These are phyloP conservation scores for Oncorhynchus nerka DNA, from an alignment of 2,113 vertebrate species.

Conservation along the genomic window DNA sequence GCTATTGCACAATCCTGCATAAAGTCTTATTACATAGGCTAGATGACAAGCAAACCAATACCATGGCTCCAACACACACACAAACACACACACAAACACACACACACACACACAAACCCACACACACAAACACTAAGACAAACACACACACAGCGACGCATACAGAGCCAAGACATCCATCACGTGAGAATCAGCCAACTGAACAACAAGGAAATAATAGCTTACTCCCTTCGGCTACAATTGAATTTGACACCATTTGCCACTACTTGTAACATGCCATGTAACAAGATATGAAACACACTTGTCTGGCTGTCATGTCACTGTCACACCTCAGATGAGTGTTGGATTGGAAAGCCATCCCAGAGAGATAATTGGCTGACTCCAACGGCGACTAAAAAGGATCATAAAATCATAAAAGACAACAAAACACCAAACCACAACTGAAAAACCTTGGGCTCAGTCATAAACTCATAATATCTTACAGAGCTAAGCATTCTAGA, in stretches of 20 bases:
- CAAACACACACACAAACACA: not conserved
- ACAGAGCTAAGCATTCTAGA: not conserved
- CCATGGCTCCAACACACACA: not conserved
- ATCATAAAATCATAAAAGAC: not conserved
- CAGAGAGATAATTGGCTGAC: conserved; percentile 5
- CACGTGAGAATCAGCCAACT: not conserved
- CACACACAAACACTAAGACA: not conserved
- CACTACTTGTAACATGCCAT: not conserved
- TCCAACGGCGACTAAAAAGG: not conserved
- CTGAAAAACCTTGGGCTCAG: not conserved
- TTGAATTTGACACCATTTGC: conserved; percentile 1
- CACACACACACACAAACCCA: not conserved
- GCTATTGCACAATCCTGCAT: too few species aligned
- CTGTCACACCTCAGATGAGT: conserved; percentile 6
- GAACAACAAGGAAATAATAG: not conserved
- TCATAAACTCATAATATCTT: not conserved
- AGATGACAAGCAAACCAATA: not conserved
- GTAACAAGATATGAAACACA: not conserved
- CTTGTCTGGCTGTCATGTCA: not conserved
- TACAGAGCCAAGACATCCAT: not conserved
- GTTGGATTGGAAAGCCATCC: not conserved
- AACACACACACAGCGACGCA: not conserved
- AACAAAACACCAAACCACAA: not conserved
- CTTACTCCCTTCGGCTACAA: not conserved
- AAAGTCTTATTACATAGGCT: not conserved